Conservation (phyloP, 2,113 vertebrate genomes). For the Neotoma lepida region DNA sequence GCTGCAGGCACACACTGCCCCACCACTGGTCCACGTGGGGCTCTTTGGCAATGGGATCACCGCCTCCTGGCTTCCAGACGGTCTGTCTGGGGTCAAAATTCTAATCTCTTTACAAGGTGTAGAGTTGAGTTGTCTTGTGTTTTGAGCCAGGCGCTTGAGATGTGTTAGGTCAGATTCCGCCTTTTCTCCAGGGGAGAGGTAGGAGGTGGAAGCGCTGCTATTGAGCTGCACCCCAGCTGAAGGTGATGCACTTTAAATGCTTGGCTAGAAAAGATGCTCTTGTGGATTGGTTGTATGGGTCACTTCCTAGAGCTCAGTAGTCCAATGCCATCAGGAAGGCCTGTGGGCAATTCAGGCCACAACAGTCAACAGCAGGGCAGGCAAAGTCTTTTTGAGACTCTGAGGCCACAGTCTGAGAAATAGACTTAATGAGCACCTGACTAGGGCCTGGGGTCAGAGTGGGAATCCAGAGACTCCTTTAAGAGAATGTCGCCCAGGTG, state of each 20-base stretch:
- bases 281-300: neutral
- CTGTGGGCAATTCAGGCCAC: neutral
- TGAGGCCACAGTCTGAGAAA: neutral
- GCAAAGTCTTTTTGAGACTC: rapidly evolving
- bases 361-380: neutral
- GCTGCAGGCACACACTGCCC: neutral
- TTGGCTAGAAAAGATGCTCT: neutral
- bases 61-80: neutral
- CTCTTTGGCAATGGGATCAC: neutral
- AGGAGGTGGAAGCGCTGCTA: neutral
- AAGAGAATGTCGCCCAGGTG: rapidly evolving
- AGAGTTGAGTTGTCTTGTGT: neutral
- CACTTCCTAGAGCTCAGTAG: neutral
- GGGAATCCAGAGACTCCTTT: neutral
- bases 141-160: neutral
- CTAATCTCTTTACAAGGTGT: neutral
- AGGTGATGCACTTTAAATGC: neutral
- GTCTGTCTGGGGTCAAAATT: neutral
- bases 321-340: neutral
- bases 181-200: neutral
- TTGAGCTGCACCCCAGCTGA: neutral
- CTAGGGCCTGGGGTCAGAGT: neutral
- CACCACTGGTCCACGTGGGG: rapidly evolving
- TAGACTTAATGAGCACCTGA: neutral
- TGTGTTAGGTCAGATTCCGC: neutral